Evolutionary conservation across 2,888 invertebrate species (phyloP).

Genomic region (Caprella mutica): DNA sequence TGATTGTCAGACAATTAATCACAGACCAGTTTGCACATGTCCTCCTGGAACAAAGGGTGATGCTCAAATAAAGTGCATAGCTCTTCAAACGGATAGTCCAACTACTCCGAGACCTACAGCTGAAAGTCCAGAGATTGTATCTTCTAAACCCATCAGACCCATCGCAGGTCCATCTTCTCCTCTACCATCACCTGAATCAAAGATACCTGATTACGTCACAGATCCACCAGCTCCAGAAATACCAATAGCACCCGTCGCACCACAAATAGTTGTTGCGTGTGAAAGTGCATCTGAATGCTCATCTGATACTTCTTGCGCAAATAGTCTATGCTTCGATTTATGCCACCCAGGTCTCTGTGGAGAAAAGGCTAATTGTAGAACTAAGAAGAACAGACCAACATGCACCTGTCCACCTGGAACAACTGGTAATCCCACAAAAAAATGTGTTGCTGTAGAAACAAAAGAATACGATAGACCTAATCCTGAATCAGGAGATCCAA

Average conservation of each 20-base stretch:
- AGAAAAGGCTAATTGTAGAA: constrained; percentile 42
- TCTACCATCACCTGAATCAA: constrained; percentile 11
- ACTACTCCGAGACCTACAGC: constrained; percentile 10
- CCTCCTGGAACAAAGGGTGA: constrained; percentile 53
- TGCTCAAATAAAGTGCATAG: constrained; percentile 54
- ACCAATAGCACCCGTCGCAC: constrained; percentile 7
- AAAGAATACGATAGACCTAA: not conserved
- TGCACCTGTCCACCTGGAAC: constrained; percentile 46
- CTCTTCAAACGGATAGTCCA: constrained; percentile 5
- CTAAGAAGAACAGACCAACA: constrained; percentile 68
- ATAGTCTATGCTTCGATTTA: constrained; percentile 18
- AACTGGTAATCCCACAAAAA: constrained; percentile 27
- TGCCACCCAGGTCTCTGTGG: constrained; percentile 22
- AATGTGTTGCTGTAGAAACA: constrained; percentile 32
- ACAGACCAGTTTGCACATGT: constrained; percentile 74
- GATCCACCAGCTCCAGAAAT: constrained; percentile 31
- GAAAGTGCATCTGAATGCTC: constrained; percentile 18
- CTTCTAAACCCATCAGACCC: constrained; percentile 11
- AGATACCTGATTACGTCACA: constrained; percentile 10
- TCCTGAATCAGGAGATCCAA: not conserved
- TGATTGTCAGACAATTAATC: constrained; percentile 71
- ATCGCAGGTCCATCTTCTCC: constrained; percentile 7
- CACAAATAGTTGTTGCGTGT: constrained; percentile 21
- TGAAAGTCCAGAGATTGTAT: not conserved
- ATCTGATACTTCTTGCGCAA: constrained; percentile 21